Base-by-base conservation (phyloP, 2,797 vertebrate genomes). In the Propithecus perrieri region DNA sequence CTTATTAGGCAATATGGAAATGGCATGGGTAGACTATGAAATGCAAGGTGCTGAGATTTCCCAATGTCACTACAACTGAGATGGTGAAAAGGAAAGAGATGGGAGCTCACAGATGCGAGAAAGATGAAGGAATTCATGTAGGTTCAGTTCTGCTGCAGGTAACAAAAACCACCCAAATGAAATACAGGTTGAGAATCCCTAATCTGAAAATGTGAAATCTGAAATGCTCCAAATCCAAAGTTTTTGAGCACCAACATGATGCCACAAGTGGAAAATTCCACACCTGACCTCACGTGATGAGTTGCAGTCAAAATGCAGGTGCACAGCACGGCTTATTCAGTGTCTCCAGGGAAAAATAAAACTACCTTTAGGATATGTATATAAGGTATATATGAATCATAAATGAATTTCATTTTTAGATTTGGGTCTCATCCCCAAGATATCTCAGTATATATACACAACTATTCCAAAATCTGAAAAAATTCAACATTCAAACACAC, bases 1-100 rank as follows among this genome's bases (percentile, higher is more conserved):
- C 74, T 87, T 55, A 10, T 50, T 95, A 84, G 38, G 30, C 69
- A 83, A 96, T 75, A 80, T 35, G 85, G 35, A 84, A 83, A 84
- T 81, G 33, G 33, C 30, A 67, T 85, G 26, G 55, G 26, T 87
- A 57, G 61, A 43, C 61, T 89, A 9, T 20, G 41, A 92, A 86
- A 84, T 50, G 8, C 41, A 46, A 63, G 17, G 43, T 43, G n/a
- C 53, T 71, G 71, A 53, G 38, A 35, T 48, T 83, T 94, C 48
- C 38, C 67, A 83, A 2, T 61, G 33, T 67, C 41, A 65, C 35
- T 11, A 9, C 24, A 75, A 38, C 15, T 33, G 55, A 83, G 76
- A 11, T 59, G 79, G 38, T 81, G 9, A 14, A 59, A 89, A 84
- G 35, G 61, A 69, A 35, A 63, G 57, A 55, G 17, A 67, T 0